phyloP scores from a whole-genome alignment of 2,113 vertebrate species.

The Xyrauchen texanus region DNA sequence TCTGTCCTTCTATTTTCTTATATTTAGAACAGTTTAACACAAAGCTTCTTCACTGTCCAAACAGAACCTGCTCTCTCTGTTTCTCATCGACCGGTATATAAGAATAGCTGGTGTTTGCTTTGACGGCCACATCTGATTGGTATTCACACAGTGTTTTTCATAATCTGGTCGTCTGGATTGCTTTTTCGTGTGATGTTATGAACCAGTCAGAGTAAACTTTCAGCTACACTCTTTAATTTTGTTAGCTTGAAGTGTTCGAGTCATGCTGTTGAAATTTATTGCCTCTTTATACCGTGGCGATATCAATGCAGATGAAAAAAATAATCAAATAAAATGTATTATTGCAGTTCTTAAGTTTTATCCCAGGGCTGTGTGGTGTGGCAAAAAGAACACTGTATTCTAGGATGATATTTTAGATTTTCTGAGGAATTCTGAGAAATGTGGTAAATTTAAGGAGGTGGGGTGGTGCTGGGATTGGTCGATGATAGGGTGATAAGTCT shows the following conservation, averaged over 20 bases:
- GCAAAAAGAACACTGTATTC: slow-evolving; percentile 9
- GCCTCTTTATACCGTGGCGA: background rate
- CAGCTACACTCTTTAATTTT: background rate
- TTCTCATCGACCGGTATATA: slow-evolving; percentile 9
- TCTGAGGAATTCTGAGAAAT: background rate
- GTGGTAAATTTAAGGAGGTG: background rate
- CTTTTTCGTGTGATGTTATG: background rate
- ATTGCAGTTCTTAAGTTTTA: background rate
- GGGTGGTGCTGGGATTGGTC: background rate
- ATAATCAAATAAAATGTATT: background rate
- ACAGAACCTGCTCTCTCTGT: background rate
- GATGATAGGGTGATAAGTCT: slow-evolving; percentile 33
- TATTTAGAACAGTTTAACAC: slow-evolving; percentile 8
- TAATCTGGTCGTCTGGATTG: slow-evolving; percentile 1
- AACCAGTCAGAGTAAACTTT: slow-evolving; percentile 11
- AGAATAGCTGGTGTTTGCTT: slow-evolving; percentile 8
- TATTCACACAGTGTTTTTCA: background rate
- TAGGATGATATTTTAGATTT: background rate
- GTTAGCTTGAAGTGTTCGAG: background rate
- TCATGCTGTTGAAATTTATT: background rate
- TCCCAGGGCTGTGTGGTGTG: background rate
- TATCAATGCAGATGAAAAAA: background rate
- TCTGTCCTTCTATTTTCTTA: slow-evolving; percentile 9
- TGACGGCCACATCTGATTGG: slow-evolving; percentile 9
- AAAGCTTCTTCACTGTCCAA: background rate